A percentile compares a stretch with the other conserved stretches of the same genome.
phyloP scores from a whole-genome alignment of 1,140 invertebrate genomes.

The Cotesia chilonis region DNA sequence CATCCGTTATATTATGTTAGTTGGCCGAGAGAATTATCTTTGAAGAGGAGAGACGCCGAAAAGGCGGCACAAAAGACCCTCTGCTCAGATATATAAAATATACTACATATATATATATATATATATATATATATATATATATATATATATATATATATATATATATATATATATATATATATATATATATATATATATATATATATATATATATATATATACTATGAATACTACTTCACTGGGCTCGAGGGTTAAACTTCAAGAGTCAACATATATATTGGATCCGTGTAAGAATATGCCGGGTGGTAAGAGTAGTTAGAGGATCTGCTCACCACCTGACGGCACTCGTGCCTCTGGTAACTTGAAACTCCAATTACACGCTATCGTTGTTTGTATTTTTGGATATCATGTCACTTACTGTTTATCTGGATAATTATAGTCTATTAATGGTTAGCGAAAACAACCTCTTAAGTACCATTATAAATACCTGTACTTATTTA shows the following conservation, averaged over 20 bases:
- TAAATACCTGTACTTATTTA: too few species aligned
- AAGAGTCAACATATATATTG: not conserved
- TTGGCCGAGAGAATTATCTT: conserved; percentile 6
- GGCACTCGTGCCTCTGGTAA: conserved; percentile 48
- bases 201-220: not conserved
- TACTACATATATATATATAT: too few species aligned
- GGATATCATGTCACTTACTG: conserved; percentile 39
- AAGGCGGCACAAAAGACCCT: conserved; percentile 5
- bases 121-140: too few species aligned
- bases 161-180: too few species aligned
- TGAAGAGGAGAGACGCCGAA: conserved; percentile 26
- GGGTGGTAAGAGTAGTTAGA: conserved; percentile 15
- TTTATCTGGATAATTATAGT: conserved; percentile 2
- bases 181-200: too few species aligned
- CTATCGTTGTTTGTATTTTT: conserved; percentile 52
- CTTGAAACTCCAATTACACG: conserved; percentile 45
- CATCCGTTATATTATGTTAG: conserved; percentile 2
- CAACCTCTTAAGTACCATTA: too few species aligned
- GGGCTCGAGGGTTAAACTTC: conserved; percentile 21
- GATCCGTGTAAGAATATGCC: conserved; percentile 13
- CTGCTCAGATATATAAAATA: too few species aligned
- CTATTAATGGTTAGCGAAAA: not conserved
- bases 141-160: too few species aligned
- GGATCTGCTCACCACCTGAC: conserved; percentile 56
- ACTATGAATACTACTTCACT: not conserved